Evolutionary conservation across 1,140 invertebrate genomes (phyloP).

Genomic region (Scaptomyza montana): DNA sequence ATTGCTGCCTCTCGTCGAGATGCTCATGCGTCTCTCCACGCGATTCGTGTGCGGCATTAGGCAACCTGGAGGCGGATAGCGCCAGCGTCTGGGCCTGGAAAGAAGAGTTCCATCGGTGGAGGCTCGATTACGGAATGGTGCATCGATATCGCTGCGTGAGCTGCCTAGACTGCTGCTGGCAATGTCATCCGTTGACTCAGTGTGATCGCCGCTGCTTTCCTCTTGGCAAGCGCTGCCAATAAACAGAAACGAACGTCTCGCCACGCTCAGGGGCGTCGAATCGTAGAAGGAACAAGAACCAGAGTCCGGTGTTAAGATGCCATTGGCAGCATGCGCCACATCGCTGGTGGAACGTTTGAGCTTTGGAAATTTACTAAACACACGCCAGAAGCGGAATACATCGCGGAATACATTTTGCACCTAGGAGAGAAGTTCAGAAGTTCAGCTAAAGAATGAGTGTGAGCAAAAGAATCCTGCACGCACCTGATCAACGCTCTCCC

Average conservation of each 20-base stretch:
- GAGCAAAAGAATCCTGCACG: too few species aligned
- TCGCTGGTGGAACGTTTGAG: slow-evolving; percentile 86
- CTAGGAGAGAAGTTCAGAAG: slow-evolving; percentile 72
- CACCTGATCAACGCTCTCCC: slow-evolving; percentile 91
- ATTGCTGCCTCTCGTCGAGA: slow-evolving; percentile 85
- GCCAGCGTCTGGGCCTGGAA: slow-evolving; percentile 84
- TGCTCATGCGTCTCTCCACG: slow-evolving; percentile 85
- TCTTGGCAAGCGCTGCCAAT: slow-evolving; percentile 71
- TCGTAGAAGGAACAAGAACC: slow-evolving; percentile 76
- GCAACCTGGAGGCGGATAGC: slow-evolving; percentile 84
- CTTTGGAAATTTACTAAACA: slow-evolving; percentile 87
- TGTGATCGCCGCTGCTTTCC: slow-evolving; percentile 69
- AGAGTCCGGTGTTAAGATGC: slow-evolving; percentile 66
- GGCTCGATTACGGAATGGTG: slow-evolving; percentile 86
- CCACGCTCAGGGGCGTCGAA: slow-evolving; percentile 53
- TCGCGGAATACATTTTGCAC: slow-evolving; percentile 88
- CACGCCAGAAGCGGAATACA: slow-evolving; percentile 88
- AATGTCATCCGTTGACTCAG: slow-evolving; percentile 76
- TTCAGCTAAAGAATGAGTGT: background rate
- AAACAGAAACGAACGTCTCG: slow-evolving; percentile 75
- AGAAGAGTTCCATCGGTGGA: slow-evolving; percentile 86
- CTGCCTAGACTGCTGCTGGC: slow-evolving; percentile 68
- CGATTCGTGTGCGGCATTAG: slow-evolving; percentile 82
- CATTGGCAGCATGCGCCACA: slow-evolving; percentile 69
- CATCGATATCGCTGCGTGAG: slow-evolving; percentile 69